Percentiles rank a stretch among this genome's conserved stretches.
Evolutionary conservation across 2,888 invertebrate species (phyloP).

Genomic region (Anoplius nigerrimus): DNA sequence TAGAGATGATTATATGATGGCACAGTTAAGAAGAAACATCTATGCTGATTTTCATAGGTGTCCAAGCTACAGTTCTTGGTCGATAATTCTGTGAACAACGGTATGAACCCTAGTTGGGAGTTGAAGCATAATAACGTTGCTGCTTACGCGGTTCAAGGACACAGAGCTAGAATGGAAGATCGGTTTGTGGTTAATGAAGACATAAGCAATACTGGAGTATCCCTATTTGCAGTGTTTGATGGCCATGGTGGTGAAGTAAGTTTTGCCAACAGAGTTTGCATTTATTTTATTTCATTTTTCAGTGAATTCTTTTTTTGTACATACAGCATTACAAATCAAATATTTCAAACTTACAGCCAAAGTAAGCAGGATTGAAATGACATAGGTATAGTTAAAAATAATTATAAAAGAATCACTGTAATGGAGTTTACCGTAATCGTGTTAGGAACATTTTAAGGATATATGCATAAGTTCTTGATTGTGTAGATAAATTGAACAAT

Average conservation of each 20-base stretch:
- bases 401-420: constrained; percentile 6
- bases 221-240: constrained; percentile 94
- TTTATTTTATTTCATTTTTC: not conserved
- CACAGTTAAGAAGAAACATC: not conserved
- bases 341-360: constrained; percentile 37
- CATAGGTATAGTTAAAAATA: constrained; percentile 5
- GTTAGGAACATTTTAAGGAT: not conserved
- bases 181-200: constrained; percentile 92
- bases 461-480: not conserved
- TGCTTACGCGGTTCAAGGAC: constrained; percentile 93
- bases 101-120: constrained; percentile 84
- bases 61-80: constrained; percentile 69
- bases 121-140: constrained; percentile 85
- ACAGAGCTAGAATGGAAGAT: constrained; percentile 95
- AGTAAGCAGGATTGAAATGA: constrained; percentile 33
- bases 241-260: constrained; percentile 93
- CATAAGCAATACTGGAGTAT: constrained; percentile 89
- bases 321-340: constrained; percentile 14
- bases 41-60: constrained; percentile 48
- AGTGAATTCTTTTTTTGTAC: constrained; percentile 7
- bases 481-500: no score
- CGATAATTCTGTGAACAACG: constrained; percentile 64
- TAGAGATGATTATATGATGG: not conserved
- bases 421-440: constrained; percentile 1
- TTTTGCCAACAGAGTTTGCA: not conserved